These are phyloP conservation scores for Ridgeia piscesae DNA, from an alignment of 1,140 invertebrate genomes.

Conservation along the genomic window DNA sequence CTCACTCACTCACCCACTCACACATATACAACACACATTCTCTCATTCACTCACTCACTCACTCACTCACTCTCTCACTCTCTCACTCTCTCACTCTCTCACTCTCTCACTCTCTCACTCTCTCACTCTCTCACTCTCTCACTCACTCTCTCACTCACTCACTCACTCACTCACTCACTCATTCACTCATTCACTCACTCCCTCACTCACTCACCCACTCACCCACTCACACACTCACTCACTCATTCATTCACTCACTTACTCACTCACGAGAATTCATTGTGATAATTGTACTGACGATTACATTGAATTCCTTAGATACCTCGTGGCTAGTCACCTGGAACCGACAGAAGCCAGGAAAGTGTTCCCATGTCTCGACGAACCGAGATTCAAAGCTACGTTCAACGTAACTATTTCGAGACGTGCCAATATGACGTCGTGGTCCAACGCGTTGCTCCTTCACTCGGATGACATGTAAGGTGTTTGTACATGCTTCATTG, in stretches of 20 bases:
- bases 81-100: background rate
- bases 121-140: background rate
- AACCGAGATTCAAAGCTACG: slow-evolving; percentile 31
- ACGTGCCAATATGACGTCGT: slow-evolving; percentile 62
- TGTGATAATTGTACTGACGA: background rate
- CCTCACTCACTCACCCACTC: background rate
- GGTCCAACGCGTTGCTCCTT: slow-evolving; percentile 76
- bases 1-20: too few species aligned
- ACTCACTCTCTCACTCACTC: background rate
- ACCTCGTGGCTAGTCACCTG: slow-evolving; percentile 24
- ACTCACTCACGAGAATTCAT: background rate
- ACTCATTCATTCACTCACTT: background rate
- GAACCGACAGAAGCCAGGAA: slow-evolving; percentile 33
- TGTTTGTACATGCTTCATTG: background rate
- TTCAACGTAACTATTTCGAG: slow-evolving; percentile 27
- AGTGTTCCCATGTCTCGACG: slow-evolving; percentile 35
- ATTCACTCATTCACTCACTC: background rate
- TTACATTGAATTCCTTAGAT: background rate
- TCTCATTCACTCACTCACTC: background rate
- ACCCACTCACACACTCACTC: background rate
- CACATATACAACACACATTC: too few species aligned
- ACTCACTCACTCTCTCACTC: background rate
- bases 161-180: too few species aligned
- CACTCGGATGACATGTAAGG: background rate
- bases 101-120: background rate